Evolutionary conservation across 35 echinoderm and acorn worm genomes (phyloP), one percentile per base, ranked within the genome.

Genomic region (Anneissia japonica): DNA sequence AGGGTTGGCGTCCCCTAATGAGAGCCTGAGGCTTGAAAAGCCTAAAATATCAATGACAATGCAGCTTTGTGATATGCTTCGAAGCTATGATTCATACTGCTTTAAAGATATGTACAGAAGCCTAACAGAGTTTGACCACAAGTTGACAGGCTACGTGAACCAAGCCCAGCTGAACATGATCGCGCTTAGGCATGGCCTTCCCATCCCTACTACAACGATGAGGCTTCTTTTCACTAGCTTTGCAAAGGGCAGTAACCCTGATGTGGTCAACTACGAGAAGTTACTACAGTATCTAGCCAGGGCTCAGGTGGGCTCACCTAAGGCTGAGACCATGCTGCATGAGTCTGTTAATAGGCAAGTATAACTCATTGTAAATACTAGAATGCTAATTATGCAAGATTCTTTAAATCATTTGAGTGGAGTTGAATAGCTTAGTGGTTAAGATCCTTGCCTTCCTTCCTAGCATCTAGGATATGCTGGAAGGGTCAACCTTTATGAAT

Each of bases 31-130:
- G 35, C 76, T 11, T 11, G 79, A 64, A 7, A 86, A 85, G 38
- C 46, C 89, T 0, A 39, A 46, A 37, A 79, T 83, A 12, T 84
- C 85, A 28, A 77, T 99, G 36, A 91, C 83, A 4, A 84, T 94
- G 1, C 96, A 99, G 73, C 77, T 99, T 10, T 40, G 56, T 4
- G 77, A 88, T 1, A 79, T 85, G 51, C 86, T 99, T 12, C 17
- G 33, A 35, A 87, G 83, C 21, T 99, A 94, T 37, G 96, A 99
- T 77, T 31, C 96, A 0, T 83, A 84, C 28, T 40, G 82, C 34
- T 99, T 99, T 32, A 85, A 99, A 76, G 96, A 99, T 35, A 99
- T 99, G 92, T 99, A 99, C 88, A 90, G 55, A 29, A 92, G 92
- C 51, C 72, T 93, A 17, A 89, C 96, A 6, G 91, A 99, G 40